Evolutionary conservation across 2,888 invertebrate genomes (phyloP).

Genomic region (Morpho helenor): DNA sequence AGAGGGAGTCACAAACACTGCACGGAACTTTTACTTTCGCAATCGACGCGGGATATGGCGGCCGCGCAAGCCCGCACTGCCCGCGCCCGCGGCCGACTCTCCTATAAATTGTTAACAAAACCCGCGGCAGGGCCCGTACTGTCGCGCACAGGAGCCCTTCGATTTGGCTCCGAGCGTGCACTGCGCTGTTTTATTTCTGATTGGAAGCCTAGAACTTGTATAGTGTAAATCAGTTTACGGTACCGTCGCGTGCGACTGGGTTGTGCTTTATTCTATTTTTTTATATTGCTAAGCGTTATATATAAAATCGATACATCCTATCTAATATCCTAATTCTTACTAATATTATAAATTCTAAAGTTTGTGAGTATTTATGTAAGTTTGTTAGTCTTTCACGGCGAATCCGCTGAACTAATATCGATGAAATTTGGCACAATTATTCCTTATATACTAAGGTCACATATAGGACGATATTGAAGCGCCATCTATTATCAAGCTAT

Average conservation of each 20-base stretch:
- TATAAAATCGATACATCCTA: too few species aligned
- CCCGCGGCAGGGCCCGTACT: constrained; percentile 73
- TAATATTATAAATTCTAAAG: too few species aligned
- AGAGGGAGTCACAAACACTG: constrained; percentile 42
- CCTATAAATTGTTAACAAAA: constrained; percentile 73
- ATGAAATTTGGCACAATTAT: too few species aligned
- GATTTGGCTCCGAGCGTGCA: constrained; percentile 16
- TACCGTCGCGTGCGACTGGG: constrained; percentile 16
- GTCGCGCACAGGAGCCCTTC: constrained; percentile 53
- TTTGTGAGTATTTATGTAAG: too few species aligned
- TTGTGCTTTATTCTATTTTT: background rate
- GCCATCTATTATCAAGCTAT: too few species aligned
- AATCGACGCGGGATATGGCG: constrained; percentile 24
- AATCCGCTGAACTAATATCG: too few species aligned
- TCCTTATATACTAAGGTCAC: too few species aligned
- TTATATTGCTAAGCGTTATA: background rate
- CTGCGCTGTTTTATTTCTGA: constrained; percentile 14
- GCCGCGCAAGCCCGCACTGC: constrained; percentile 40
- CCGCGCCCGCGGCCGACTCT: constrained; percentile 58
- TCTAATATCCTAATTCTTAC: too few species aligned
- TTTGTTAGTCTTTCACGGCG: too few species aligned
- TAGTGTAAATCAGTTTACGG: constrained; percentile 23
- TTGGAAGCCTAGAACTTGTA: constrained; percentile 17
- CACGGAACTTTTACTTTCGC: constrained; percentile 51
- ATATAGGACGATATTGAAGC: too few species aligned